phyloP scores from a whole-genome alignment of 2,797 vertebrate genomes.

The Uromys caudimaculatus region DNA sequence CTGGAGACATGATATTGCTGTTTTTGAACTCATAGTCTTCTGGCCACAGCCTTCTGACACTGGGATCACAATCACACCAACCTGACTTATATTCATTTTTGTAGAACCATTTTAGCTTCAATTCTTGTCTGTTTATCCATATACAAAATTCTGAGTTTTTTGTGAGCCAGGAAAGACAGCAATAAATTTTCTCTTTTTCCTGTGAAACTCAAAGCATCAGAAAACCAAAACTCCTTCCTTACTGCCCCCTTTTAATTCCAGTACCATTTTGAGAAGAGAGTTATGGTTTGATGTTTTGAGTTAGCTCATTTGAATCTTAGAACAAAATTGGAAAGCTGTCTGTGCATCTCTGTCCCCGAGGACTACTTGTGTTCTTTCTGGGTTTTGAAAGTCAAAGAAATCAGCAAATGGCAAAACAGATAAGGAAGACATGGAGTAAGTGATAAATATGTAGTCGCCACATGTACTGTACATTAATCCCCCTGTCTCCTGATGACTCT shows the following conservation, averaged over 20 bases:
- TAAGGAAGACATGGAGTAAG: neutral
- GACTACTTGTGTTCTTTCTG: neutral
- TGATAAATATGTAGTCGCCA: neutral
- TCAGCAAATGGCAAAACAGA: neutral
- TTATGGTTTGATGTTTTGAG: neutral
- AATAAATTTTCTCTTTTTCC: neutral
- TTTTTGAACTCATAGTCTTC: neutral
- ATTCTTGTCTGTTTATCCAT: neutral
- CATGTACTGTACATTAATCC: neutral
- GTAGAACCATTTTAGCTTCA: neutral
- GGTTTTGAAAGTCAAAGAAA: constrained; percentile 9
- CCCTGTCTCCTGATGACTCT: neutral
- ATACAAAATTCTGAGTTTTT: neutral
- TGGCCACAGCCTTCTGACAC: neutral
- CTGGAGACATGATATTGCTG: neutral
- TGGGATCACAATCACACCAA: neutral
- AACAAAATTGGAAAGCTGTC: neutral
- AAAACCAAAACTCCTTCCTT: neutral
- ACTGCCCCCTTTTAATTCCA: neutral
- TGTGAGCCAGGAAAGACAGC: neutral
- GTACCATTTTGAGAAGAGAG: neutral
- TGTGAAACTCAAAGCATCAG: neutral
- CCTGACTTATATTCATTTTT: neutral
- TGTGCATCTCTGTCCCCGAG: neutral
- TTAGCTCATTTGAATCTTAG: constrained; percentile 41